phyloP scores from a whole-genome alignment of 2,797 vertebrate genomes.

The Mus caroli region DNA sequence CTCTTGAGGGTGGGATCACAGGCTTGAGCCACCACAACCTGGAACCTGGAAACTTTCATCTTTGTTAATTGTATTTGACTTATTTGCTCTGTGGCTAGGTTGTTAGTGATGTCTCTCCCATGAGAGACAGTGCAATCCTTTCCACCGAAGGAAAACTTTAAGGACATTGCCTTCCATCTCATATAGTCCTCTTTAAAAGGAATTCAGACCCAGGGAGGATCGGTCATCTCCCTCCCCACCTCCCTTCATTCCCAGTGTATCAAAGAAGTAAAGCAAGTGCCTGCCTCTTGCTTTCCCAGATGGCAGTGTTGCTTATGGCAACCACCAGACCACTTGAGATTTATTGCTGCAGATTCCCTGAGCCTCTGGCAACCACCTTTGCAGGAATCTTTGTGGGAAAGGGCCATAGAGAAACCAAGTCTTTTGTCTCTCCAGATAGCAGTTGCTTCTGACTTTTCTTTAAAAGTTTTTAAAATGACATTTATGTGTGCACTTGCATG shows the following conservation, averaged over 20 bases:
- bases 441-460: conserved; percentile 5
- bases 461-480: background rate
- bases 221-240: background rate
- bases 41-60: background rate
- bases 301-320: conserved; percentile 70
- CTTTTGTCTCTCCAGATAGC: background rate
- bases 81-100: conserved; percentile 5
- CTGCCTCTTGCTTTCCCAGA: conserved; percentile 72
- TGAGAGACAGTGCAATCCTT: background rate
- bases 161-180: background rate
- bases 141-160: conserved; percentile 27
- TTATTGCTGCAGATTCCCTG: conserved; percentile 56
- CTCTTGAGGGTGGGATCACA: background rate
- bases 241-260: background rate
- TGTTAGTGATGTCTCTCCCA: conserved; percentile 29
- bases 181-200: conserved; percentile 51
- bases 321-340: background rate
- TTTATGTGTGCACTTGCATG: background rate
- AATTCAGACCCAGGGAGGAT: conserved; percentile 34
- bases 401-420: background rate
- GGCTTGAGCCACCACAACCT: conserved; percentile 56
- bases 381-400: conserved; percentile 31
- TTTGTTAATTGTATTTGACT: background rate
- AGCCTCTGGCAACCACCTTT: conserved; percentile 60
- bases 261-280: conserved; percentile 44